phyloP scores from a whole-genome alignment of 2,113 vertebrate species.

The Mustela nigripes region DNA sequence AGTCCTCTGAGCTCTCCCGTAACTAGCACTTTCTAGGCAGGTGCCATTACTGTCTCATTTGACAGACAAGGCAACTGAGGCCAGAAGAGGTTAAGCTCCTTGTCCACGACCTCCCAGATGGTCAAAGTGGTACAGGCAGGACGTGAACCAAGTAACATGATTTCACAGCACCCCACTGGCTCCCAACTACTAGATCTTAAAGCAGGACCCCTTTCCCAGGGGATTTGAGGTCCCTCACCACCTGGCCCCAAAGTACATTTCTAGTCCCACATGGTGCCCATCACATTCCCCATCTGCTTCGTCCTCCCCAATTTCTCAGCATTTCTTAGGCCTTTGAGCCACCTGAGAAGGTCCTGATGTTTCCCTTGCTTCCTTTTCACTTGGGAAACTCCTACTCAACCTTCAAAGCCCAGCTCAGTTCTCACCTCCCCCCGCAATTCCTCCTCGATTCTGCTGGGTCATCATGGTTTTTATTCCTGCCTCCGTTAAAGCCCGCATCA shows the following conservation, averaged over 20 bases:
- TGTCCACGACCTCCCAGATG: neutral
- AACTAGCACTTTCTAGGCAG: neutral
- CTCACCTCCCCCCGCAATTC: neutral
- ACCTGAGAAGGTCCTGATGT: neutral
- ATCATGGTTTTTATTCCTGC: neutral
- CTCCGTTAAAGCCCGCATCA: neutral
- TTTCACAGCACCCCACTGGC: neutral
- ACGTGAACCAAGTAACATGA: neutral
- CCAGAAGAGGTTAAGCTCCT: neutral
- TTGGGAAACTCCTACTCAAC: conserved; percentile 32
- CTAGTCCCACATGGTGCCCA: neutral
- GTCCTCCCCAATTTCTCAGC: neutral
- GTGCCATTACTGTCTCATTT: neutral
- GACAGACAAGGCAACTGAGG: neutral
- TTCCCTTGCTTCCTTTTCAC: neutral
- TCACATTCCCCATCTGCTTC: neutral
- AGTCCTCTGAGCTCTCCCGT: neutral
- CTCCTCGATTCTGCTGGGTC: neutral
- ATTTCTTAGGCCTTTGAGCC: neutral
- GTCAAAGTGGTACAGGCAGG: neutral
- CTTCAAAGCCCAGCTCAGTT: conserved; percentile 6
- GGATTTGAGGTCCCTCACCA: neutral
- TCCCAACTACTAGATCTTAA: neutral
- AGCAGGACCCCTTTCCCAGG: neutral
- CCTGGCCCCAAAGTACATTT: neutral